Percentiles rank a stretch among this genome's conserved stretches.
phyloP scores from a whole-genome alignment of 2,888 invertebrate species.

The Heliconius aoede region DNA sequence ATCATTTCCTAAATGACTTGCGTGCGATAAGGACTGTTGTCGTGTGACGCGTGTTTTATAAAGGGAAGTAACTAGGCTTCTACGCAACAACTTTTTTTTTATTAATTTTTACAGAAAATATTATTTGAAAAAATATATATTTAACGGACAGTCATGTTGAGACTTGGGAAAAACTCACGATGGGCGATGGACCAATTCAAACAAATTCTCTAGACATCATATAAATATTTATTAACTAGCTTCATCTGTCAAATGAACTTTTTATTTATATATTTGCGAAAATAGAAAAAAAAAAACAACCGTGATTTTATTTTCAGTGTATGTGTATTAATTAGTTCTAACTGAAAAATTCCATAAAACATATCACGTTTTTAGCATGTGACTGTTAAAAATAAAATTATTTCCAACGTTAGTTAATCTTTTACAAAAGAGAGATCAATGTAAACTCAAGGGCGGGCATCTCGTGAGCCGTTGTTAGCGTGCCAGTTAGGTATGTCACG shows the following conservation, averaged over 20 bases:
- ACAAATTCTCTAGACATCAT: too few relatives aligned
- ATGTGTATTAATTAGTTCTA: neutral
- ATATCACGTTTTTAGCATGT: slow-evolving; percentile 4
- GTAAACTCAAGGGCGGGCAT: slow-evolving; percentile 27
- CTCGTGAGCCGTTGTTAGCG: slow-evolving; percentile 25
- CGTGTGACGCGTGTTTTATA: neutral
- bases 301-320: neutral
- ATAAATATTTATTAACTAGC: too few relatives aligned
- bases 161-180: too few relatives aligned
- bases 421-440: slow-evolving; percentile 21
- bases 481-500: slow-evolving; percentile 26
- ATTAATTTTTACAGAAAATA: too few relatives aligned
- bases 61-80: too few relatives aligned
- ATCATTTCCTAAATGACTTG: slow-evolving; percentile 54
- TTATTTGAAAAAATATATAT: too few relatives aligned
- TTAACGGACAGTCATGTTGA: too few relatives aligned
- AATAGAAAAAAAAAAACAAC: too few relatives aligned
- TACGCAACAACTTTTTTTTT: too few relatives aligned
- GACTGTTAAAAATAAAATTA: slow-evolving; percentile 21
- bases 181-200: too few relatives aligned
- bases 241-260: too few relatives aligned
- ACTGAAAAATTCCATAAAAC: neutral
- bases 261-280: too few relatives aligned
- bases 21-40: slow-evolving; percentile 34
- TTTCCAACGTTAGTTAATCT: slow-evolving; percentile 12